Percentiles rank a stretch among this genome's conserved stretches.
Evolutionary conservation across 2,113 vertebrate species (phyloP).

Genomic region (Ptyas mucosa): DNA sequence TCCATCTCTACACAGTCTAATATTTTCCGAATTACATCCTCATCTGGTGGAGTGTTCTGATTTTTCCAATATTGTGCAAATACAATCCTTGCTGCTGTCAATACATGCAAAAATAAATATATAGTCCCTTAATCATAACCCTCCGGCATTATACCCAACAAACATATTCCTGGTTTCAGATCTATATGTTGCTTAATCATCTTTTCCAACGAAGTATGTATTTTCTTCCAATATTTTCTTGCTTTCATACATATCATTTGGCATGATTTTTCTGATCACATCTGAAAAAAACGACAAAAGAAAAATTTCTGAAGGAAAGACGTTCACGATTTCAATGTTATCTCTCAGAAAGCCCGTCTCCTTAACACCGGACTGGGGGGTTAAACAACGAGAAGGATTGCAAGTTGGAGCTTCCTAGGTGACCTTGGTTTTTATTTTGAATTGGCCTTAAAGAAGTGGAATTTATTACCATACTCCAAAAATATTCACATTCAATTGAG

Average conservation of each 20-base stretch:
- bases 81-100: too few relatives aligned
- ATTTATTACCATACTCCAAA: background rate
- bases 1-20: too few relatives aligned
- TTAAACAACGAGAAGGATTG: background rate
- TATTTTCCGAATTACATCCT: too few relatives aligned
- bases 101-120: too few relatives aligned
- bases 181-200: too few relatives aligned
- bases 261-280: background rate
- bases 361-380: background rate
- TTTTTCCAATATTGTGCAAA: too few relatives aligned
- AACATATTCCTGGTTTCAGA: too few relatives aligned
- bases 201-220: too few relatives aligned
- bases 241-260: background rate
- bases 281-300: background rate
- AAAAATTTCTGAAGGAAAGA: background rate
- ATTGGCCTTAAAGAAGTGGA: background rate
- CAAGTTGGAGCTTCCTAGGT: background rate
- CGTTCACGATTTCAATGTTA: background rate
- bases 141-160: too few relatives aligned
- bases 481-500: constrained; percentile 20
- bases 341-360: background rate
- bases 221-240: too few relatives aligned
- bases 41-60: too few relatives aligned
- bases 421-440: background rate
- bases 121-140: too few relatives aligned